Base-by-base conservation (phyloP, 2,797 vertebrate species). In the Ataeniobius toweri region DNA sequence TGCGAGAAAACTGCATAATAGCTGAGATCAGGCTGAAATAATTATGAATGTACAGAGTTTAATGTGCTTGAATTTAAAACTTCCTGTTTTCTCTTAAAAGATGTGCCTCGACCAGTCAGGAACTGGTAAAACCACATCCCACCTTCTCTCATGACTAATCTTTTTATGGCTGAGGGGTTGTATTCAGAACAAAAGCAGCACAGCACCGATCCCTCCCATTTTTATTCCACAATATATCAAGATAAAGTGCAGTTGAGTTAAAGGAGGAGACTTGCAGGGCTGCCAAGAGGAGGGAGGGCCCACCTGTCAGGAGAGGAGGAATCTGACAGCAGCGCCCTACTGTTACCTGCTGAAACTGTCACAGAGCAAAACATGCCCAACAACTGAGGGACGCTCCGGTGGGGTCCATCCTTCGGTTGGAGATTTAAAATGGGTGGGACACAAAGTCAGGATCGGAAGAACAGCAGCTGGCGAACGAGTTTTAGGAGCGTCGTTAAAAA, bases 371-470 rank as follows among this genome's bases (percentile, higher is more conserved):
- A 50, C 24, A 88, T 81, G 85, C 10, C 22, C 24, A 3, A 46
- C 1, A 59, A 56, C 53, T 88, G 13, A 81, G 55, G 70, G 53
- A 65, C 76, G 48, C 1, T 24, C 53, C 26, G 56, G 16, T 0
- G 8, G 61, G 1, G 36, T 74, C 18, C 8, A 39, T 41, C 71
- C 13, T n/a, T n/a, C 8, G 65, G 65, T 69, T 53, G 69, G 18
- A 75, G 20, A 71, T 71, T 80, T 71, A 83, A 75, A 67, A 94
- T 94, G 94, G 94, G 94, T 0, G 91, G 89, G 65, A 83, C 55
- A 20, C 14, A 82, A n/a, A 94, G 94, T 86, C 93, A 92, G 67
- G 67, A 70, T 70, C 67, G 67, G 70, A 94, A 51, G 89, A 91
- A 80, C 75, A 63, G 74, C 81, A 78, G 74, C 82, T 74, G 16